Percentiles rank a stretch among this genome's conserved stretches.
Conservation (phyloP, 2,888 invertebrate genomes). For the Eurois occulta region DNA sequence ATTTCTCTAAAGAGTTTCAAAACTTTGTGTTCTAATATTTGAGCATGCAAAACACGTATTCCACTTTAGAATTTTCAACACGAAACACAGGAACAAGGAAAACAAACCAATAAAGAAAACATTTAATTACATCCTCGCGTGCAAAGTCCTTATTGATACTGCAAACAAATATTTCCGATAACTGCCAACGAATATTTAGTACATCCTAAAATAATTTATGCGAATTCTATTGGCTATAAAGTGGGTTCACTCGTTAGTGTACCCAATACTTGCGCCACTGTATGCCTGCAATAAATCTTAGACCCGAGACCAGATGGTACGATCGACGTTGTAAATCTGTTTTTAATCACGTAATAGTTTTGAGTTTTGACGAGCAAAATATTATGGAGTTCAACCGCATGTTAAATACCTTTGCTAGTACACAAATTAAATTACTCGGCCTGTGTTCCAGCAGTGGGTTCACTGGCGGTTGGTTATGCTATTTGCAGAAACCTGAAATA, state of each 20-base stretch:
- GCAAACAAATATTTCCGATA: constrained; percentile 40
- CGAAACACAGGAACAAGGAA: constrained; percentile 33
- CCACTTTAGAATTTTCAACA: constrained; percentile 10
- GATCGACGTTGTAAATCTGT: constrained; percentile 49
- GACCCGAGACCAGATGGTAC: constrained; percentile 63
- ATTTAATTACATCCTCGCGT: constrained; percentile 60
- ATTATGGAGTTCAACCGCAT: constrained; percentile 16
- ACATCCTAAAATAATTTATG: constrained; percentile 56
- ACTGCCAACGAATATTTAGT: constrained; percentile 50
- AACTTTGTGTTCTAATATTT: constrained; percentile 22
- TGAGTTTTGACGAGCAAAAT: constrained; percentile 36
- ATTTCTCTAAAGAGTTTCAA: neutral
- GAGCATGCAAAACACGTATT: constrained; percentile 12
- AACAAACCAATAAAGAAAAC: constrained; percentile 55
- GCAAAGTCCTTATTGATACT: constrained; percentile 41
- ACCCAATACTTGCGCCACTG: constrained; percentile 47
- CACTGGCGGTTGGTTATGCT: neutral
- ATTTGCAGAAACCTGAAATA: neutral
- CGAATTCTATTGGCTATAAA: constrained; percentile 51
- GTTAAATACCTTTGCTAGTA: constrained; percentile 10
- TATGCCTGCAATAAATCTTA: constrained; percentile 48
- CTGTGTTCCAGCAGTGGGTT: neutral
- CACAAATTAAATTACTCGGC: neutral
- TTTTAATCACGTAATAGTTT: constrained; percentile 43
- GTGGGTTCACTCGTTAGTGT: constrained; percentile 37